Evolutionary conservation across 2,113 vertebrate species (phyloP).

Genomic region (Oplegnathus fasciatus): DNA sequence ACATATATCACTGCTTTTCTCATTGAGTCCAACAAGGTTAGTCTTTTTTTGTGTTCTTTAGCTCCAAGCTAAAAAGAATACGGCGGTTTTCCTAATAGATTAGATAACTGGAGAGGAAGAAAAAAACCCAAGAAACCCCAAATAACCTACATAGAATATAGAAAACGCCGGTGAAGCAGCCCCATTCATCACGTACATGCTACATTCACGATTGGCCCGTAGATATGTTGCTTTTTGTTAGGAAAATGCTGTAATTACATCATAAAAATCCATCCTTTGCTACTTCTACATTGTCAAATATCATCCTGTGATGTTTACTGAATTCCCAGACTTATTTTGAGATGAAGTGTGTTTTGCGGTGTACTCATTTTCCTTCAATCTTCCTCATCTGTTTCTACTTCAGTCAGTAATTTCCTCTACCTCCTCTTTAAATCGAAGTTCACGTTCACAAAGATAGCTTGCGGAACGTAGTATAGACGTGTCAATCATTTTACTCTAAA

Average conservation of each 20-base stretch:
- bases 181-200: conserved; percentile 36
- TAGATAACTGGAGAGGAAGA: conserved; percentile 44
- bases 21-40: conserved; percentile 76
- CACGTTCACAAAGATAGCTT: conserved; percentile 5
- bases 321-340: background rate
- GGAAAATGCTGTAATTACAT: conserved; percentile 19
- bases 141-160: conserved; percentile 41
- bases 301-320: background rate
- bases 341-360: background rate
- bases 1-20: conserved; percentile 73
- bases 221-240: conserved; percentile 20
- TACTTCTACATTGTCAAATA: background rate
- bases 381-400: conserved; percentile 5
- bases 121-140: conserved; percentile 31
- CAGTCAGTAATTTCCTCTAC: conserved; percentile 8
- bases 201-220: background rate
- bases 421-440: conserved; percentile 34
- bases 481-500: background rate
- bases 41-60: conserved; percentile 56
- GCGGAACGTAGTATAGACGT: background rate
- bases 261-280: background rate
- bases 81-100: conserved; percentile 61
- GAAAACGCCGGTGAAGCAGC: conserved; percentile 23
- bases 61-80: conserved; percentile 65
- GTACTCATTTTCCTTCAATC: background rate